Evolutionary conservation across 2,888 invertebrate genomes (phyloP), one percentile per base, ranked within the genome.

Genomic region (Drosophila putrida): DNA sequence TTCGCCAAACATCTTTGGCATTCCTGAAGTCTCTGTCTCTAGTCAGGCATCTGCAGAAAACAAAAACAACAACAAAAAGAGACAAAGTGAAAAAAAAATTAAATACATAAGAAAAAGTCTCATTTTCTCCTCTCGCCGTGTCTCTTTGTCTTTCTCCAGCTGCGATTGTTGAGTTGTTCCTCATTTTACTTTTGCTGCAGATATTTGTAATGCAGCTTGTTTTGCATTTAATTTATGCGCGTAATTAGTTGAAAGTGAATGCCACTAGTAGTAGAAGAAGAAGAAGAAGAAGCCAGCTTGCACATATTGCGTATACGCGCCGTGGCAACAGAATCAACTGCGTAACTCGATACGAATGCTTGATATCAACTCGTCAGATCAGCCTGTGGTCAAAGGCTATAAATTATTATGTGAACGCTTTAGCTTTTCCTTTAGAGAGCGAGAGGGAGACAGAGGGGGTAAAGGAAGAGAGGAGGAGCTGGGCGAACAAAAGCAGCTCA

Each of bases 1-100:
- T 88, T 73, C 74, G 60, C 63, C 66, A 88, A 80, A 76, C 87
- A 84, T 84, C 87, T 88, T 72, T 87, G 84, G 81, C 87, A 84
- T 84, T 84, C 89, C 89, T 78, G 31, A 78, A 76, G 81, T 78
- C 79, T 63, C 74, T 36, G 46, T 27, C 46, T 46, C 70, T 67
- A 54, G 63, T n/a, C 59, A 43, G 53, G 75, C 62, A 72, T 66
- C 72, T 43, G 54, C 33, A 43, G 13, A 43, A 43, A 43, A 10
- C 25, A 46, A 51, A 62, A 74, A 39, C 10, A 50, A 58, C 61
- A 50, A 27, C 1, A 13, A 6, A 39, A 53, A 3, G 20, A 20
- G n/a, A n/a, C n/a, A n/a, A n/a, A 20, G 2, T 20, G 20, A 2
- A 20, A 20, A 20, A 20, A 20, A 20, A 20, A 20, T 20, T 20